phyloP scores from a whole-genome alignment of 1,140 invertebrate species.

The Mamestra configurata region DNA sequence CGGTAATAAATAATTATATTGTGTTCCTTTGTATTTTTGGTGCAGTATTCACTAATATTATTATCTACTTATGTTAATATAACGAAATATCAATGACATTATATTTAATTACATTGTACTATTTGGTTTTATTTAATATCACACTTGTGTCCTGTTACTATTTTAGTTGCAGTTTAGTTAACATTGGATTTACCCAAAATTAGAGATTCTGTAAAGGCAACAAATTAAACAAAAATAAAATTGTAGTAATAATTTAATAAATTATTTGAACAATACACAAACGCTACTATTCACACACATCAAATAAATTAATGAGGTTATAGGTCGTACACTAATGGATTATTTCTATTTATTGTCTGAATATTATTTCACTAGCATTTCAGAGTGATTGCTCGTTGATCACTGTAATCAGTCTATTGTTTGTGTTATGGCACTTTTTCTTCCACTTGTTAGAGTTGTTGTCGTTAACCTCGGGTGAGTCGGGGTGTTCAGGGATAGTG shows the following conservation, averaged over 20 bases:
- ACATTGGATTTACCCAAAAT: too few relatives aligned
- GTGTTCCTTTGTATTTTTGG: conserved; percentile 77
- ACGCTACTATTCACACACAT: conserved; percentile 83
- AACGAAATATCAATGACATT: conserved; percentile 73
- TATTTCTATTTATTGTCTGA: conserved; percentile 85
- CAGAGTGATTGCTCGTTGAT: conserved; percentile 92
- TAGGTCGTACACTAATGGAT: conserved; percentile 79
- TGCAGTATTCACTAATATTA: conserved; percentile 77
- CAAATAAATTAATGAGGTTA: conserved; percentile 88
- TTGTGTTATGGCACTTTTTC: conserved; percentile 86
- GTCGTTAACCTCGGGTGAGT: conserved; percentile 67
- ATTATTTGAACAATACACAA: conserved; percentile 85
- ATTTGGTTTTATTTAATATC: conserved; percentile 71
- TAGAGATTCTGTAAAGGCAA: neutral
- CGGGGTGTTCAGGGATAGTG: conserved; percentile 57
- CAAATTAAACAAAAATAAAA: conserved; percentile 22
- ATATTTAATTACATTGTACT: conserved; percentile 81
- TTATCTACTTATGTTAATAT: conserved; percentile 47
- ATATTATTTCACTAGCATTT: conserved; percentile 74
- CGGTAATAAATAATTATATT: conserved; percentile 71
- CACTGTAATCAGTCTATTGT: conserved; percentile 91
- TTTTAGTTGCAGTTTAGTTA: neutral
- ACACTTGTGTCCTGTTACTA: neutral
- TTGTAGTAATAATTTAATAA: conserved; percentile 86
- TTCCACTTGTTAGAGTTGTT: conserved; percentile 84